These are phyloP conservation scores for Drosophila birchii DNA, from an alignment of 2,888 invertebrate species.

Conservation along the genomic window DNA sequence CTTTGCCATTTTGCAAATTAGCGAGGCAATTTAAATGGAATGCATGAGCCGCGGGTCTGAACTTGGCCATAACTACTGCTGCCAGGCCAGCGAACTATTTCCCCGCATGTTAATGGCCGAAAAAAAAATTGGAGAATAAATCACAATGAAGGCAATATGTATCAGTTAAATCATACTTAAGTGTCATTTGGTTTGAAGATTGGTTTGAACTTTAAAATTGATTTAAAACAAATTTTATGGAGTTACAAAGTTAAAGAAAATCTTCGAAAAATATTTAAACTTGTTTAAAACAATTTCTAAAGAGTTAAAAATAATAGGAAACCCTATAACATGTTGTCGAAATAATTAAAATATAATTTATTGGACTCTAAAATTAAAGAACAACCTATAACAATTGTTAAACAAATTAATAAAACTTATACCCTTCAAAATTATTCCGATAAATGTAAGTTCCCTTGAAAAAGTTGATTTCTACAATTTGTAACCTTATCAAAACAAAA, in stretches of 20 bases:
- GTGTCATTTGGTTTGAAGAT: neutral
- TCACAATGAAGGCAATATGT: constrained; percentile 9
- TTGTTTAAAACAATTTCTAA: no score
- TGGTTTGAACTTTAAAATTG: neutral
- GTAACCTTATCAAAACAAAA: neutral
- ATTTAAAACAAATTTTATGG: neutral
- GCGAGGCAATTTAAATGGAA: constrained; percentile 49
- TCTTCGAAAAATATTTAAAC: no score
- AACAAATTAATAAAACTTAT: no score
- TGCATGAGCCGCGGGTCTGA: constrained; percentile 17
- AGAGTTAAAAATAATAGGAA: no score
- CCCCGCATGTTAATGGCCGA: constrained; percentile 18
- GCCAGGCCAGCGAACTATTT: constrained; percentile 33
- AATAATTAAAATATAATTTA: no score
- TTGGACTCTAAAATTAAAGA: no score
- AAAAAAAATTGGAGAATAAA: constrained; percentile 1
- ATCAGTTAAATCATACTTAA: neutral
- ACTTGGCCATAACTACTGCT: constrained; percentile 11
- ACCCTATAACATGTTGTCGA: no score
- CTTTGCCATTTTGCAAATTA: constrained; percentile 43
- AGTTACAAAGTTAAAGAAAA: neutral
- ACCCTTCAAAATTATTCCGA: neutral
- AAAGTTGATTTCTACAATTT: no score
- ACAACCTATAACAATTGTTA: no score
- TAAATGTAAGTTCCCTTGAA: neutral